Evolutionary conservation across 1,140 invertebrate species (phyloP).

Genomic region (Anthonomus grandis): DNA sequence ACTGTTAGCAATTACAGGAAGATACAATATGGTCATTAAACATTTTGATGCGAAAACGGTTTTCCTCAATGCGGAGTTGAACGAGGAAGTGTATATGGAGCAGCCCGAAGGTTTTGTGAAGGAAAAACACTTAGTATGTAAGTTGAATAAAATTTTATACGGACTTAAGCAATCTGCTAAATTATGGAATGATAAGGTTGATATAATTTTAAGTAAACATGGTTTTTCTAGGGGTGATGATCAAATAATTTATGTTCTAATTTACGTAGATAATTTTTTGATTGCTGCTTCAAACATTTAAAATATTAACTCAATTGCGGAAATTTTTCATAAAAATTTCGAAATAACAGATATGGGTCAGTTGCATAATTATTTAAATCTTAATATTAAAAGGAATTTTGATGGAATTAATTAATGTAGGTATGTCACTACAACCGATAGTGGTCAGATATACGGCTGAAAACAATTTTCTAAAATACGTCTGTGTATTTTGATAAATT

Average conservation of each 20-base stretch:
- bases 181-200: slow-evolving; percentile 37
- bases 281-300: slow-evolving; percentile 6
- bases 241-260: slow-evolving; percentile 3
- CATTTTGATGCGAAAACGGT: slow-evolving; percentile 33
- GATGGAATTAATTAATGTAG: no score
- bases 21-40: slow-evolving; percentile 15
- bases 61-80: slow-evolving; percentile 28
- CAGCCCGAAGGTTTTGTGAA: slow-evolving; percentile 19
- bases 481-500: no score
- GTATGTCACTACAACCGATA: no score
- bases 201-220: background rate
- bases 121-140: slow-evolving; percentile 29
- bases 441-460: no score
- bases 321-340: background rate
- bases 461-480: no score
- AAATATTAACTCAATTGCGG: background rate
- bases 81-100: slow-evolving; percentile 32
- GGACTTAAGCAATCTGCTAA: slow-evolving; percentile 38
- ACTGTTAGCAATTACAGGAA: slow-evolving; percentile 16
- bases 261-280: slow-evolving; percentile 15
- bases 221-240: background rate
- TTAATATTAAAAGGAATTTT: no score
- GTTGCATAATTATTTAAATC: slow-evolving; percentile 5
- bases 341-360: slow-evolving; percentile 5
- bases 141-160: slow-evolving; percentile 39